Percentiles rank a stretch among this genome's conserved stretches.
phyloP scores from a whole-genome alignment of 1,140 invertebrate genomes.

The Marisa cornuarietis region DNA sequence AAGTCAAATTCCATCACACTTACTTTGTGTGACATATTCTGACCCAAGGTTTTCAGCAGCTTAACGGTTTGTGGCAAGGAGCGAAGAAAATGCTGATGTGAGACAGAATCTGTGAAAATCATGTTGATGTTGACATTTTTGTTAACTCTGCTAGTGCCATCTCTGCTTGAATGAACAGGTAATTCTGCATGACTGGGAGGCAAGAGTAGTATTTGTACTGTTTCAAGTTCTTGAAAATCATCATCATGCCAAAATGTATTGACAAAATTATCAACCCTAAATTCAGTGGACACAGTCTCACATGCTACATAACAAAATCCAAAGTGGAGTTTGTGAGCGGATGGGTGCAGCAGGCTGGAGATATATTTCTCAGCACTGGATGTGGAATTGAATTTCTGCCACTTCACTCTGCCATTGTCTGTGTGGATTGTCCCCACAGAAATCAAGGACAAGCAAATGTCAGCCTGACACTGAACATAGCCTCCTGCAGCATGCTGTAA shows the following conservation, averaged over 20 bases:
- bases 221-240: constrained; percentile 1
- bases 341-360: not conserved
- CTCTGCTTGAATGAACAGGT: too few species aligned
- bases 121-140: constrained; percentile 55
- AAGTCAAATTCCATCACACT: constrained; percentile 58
- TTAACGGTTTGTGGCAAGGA: constrained; percentile 53
- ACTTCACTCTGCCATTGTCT: constrained; percentile 5
- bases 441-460: not conserved
- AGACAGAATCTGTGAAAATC: constrained; percentile 61
- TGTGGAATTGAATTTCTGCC: constrained; percentile 18
- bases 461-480: constrained; percentile 1
- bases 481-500: constrained; percentile 2
- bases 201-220: constrained; percentile 41
- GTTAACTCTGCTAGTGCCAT: not conserved
- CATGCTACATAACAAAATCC: constrained; percentile 32
- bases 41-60: constrained; percentile 30
- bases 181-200: constrained; percentile 30
- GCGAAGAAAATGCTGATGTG: constrained; percentile 59
- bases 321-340: constrained; percentile 17
- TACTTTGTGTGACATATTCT: not conserved
- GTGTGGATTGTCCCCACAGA: constrained; percentile 1
- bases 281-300: constrained; percentile 5
- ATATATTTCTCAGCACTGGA: constrained; percentile 7
- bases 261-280: not conserved
- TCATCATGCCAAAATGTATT: constrained; percentile 19